Evolutionary conservation across 92 coral and sea anemone species (phyloP).

Genomic region (Epizoanthus fatuus): DNA sequence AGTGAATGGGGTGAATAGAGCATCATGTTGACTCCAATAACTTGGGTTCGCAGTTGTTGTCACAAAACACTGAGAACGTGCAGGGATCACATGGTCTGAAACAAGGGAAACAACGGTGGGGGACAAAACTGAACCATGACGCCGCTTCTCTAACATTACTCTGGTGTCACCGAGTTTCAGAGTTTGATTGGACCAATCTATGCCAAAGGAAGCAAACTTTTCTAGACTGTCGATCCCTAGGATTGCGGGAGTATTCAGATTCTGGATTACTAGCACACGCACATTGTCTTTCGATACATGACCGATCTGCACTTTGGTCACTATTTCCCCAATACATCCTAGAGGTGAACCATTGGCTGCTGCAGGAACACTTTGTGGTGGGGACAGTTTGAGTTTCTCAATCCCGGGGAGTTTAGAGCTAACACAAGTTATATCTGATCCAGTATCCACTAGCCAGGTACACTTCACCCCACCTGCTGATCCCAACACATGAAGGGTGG

Average conservation of each 20-base stretch:
- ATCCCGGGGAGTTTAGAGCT: conserved; percentile 41
- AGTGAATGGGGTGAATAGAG: not conserved
- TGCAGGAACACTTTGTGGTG: conserved; percentile 42
- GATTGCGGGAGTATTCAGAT: conserved; percentile 40
- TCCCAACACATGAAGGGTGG: conserved; percentile 47
- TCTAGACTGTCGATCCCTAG: conserved; percentile 35
- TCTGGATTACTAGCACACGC: conserved; percentile 47
- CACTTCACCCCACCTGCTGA: conserved; percentile 30
- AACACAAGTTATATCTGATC: conserved; percentile 47
- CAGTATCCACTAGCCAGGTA: conserved; percentile 55
- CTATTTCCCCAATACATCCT: conserved; percentile 32
- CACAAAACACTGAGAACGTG: conserved; percentile 47
- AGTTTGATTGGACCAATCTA: conserved; percentile 13
- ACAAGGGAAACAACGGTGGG: conserved; percentile 2
- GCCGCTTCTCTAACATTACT: conserved; percentile 21
- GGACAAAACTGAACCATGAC: conserved; percentile 22
- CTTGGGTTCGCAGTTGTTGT: not conserved
- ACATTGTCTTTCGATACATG: conserved; percentile 48
- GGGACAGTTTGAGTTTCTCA: conserved; percentile 28
- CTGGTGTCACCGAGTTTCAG: not conserved
- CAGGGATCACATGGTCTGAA: conserved; percentile 17
- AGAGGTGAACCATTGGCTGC: conserved; percentile 48
- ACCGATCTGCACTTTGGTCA: conserved; percentile 44
- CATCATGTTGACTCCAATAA: not conserved
- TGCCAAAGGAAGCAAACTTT: conserved; percentile 48